Evolutionary conservation across 2,113 vertebrate genomes (phyloP).

Genomic region (Serilophus lunatus): DNA sequence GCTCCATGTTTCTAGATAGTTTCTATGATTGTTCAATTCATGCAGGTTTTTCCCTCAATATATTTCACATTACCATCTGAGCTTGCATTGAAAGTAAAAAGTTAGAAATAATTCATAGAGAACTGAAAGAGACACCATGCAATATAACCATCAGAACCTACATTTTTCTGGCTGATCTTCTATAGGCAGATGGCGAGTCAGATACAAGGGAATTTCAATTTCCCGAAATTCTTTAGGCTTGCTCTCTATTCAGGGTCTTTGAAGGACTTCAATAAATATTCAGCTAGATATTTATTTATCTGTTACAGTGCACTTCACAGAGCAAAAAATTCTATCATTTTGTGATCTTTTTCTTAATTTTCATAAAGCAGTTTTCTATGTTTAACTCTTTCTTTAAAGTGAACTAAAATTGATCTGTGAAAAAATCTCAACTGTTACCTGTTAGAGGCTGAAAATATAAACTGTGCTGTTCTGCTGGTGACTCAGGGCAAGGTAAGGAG

Average conservation of each 20-base stretch:
- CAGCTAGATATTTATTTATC: not conserved
- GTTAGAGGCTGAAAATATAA: not conserved
- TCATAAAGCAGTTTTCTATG: not conserved
- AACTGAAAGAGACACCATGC: constrained; percentile 4
- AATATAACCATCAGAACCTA: not conserved
- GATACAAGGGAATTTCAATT: constrained; percentile 5
- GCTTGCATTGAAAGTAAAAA: not conserved
- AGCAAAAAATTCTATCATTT: not conserved
- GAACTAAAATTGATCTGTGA: not conserved
- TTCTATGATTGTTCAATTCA: not conserved
- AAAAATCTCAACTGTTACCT: not conserved
- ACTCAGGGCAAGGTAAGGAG: not conserved
- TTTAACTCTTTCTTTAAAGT: not conserved
- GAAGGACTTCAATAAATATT: not conserved
- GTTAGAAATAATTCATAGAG: not conserved
- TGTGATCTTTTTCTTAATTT: not conserved
- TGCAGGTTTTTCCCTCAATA: not conserved
- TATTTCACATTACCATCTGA: not conserved
- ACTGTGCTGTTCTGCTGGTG: not conserved
- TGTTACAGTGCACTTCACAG: not conserved
- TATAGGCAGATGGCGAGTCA: constrained; percentile 4
- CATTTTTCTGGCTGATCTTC: constrained; percentile 1
- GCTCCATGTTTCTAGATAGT: not conserved
- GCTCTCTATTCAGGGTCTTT: not conserved
- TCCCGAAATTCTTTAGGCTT: constrained; percentile 1